Evolutionary conservation across 2,113 vertebrate genomes (phyloP), one percentile per base, ranked within the genome.

Genomic region (Vidua chalybeata): DNA sequence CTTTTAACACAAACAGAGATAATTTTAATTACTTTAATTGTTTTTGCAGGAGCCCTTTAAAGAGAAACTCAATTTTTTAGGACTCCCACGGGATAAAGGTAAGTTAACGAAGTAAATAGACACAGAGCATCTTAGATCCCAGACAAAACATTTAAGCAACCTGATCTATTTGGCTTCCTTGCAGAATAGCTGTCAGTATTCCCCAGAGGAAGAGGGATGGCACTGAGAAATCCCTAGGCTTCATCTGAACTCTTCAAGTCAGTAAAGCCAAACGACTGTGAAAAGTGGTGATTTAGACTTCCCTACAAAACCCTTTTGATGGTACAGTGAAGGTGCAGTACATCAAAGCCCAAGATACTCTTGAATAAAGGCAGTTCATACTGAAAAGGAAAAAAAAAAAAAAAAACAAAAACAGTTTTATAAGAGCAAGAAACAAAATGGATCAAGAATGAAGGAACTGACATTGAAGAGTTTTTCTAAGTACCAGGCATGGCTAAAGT

Each of bases 11-110:
- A 90, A 90, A 85, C 62, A 80, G 51, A 77, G 72, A 84, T 77
- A 46, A 84, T 62, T 87, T 83, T 51, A 94, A 96, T 95, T 74
- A 78, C 64, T 78, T 93, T 22, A 87, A 84, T 72, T 84, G 75
- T 45, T 96, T 88, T 86, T 79, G 54, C 75, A 84, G 89, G 11
- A 92, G 43, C 20, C 2, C 7, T 67, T 92, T 84, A 80, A 94
- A 93, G 55, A 93, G 31, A 68, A 88, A 61, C 11, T 39, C 3
- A 5, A 2, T 37, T 75, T 79, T 85, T 95, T 74, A 89, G 79
- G 51, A 63, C 66, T 95, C 63, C 33, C 62, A 54, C 7, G 39
- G 76, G 68, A 86, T 59, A 89, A 94, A 72, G 35, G 56, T 89
- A 90, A 94, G 63, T 77, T 77, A 94, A 80, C 3, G 1, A 55